Evolutionary conservation across 2,888 invertebrate species (phyloP), one percentile per base, ranked within the genome.

Genomic region (Chrysolina americana): DNA sequence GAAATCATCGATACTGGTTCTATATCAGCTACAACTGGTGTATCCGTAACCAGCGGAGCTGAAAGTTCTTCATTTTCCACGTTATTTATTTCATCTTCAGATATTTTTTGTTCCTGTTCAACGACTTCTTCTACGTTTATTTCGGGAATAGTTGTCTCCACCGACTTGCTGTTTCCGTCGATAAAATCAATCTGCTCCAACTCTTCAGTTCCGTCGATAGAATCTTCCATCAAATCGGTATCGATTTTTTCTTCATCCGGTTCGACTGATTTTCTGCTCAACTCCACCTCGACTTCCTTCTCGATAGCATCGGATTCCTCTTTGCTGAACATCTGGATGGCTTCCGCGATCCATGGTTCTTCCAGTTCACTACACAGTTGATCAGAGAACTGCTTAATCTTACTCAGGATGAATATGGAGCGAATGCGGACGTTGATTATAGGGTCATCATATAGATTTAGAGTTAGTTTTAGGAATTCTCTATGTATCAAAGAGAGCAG

Each of bases 381-480:
- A 5, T 77, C 71, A 8, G 81, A 74, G 53, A 87, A 85, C 5
- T 79, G 50, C 48, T 78, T 76, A 36, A 87, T 81, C 64, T 81
- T 81, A 10, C 75, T 78, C 44, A 87, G 70, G 21, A 83, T 83
- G 68, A 79, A 80, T 19, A 83, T 84, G 0, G 85, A 82, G 23
- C 83, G 78, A 4, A 83, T 80, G 73, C 82, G 82, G 10, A 87
- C 81, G 74, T 87, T 87, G 41, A 82, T 80, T 8, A 85, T 84
- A n/a, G 78, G 79, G 79, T 87, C 87, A 41, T 82, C 80, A 5
- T 81, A 77, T 13, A 87, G 75, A 2, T 74, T 75, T 17, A 82
- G 74, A 6, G 86, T 74, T 65, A 84, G 79, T 6, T 81, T 77
- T 41, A 87, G 73, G 73, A 85, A 85, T 41, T 83, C 81, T 70